These are phyloP conservation scores for Hemithea aestivaria DNA, from an alignment of 2,888 invertebrate genomes.

Conservation along the genomic window DNA sequence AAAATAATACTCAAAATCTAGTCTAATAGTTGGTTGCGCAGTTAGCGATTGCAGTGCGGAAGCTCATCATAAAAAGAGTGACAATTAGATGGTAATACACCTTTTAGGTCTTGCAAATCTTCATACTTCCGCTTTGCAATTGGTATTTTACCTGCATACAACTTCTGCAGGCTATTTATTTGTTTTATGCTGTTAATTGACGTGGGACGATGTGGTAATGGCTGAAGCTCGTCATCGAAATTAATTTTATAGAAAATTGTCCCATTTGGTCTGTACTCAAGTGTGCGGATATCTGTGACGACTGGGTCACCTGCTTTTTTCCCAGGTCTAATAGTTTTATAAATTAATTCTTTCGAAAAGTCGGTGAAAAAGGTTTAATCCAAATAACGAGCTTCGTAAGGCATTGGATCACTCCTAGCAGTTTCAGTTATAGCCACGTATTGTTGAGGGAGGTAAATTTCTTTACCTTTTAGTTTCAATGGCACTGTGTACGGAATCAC, in stretches of 20 bases:
- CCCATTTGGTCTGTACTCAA: slow-evolving; percentile 1
- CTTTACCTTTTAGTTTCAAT: slow-evolving; percentile 19
- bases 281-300: slow-evolving; percentile 2
- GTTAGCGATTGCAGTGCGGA: slow-evolving; percentile 2
- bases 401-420: slow-evolving; percentile 1
- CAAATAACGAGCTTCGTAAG: slow-evolving; percentile 4
- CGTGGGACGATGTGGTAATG: slow-evolving; percentile 13
- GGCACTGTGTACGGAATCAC: slow-evolving; percentile 18
- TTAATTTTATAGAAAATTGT: background rate
- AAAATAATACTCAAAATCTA: background rate
- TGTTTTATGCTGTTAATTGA: slow-evolving; percentile 10
- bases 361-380: slow-evolving; percentile 12
- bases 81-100: slow-evolving; percentile 9
- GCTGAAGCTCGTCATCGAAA: slow-evolving; percentile 7
- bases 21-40: too few relatives aligned
- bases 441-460: slow-evolving; percentile 10
- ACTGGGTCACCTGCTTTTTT: slow-evolving; percentile 8
- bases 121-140: slow-evolving; percentile 13
- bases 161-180: slow-evolving; percentile 7
- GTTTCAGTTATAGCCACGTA: background rate
- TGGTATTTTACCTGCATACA: slow-evolving; percentile 11
- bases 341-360: slow-evolving; percentile 10
- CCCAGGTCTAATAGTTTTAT: slow-evolving; percentile 13
- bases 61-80: slow-evolving; percentile 16
- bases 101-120: slow-evolving; percentile 14